Percentiles rank a stretch among this genome's conserved stretches.
phyloP scores from a whole-genome alignment of 2,113 vertebrate genomes.

The Eurypyga helias region DNA sequence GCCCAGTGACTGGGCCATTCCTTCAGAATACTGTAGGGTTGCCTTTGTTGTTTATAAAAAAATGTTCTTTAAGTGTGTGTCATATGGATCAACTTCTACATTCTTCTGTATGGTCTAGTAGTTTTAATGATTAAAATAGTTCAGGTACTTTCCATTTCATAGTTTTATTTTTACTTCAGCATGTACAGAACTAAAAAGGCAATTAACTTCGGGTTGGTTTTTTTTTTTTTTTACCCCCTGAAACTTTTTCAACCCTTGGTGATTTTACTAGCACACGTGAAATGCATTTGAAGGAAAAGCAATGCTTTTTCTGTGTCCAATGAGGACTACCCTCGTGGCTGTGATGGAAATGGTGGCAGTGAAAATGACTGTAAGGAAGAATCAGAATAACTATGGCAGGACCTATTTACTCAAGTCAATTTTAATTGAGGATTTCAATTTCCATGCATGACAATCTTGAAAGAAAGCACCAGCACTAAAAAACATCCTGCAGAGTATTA shows the following conservation, averaged over 20 bases:
- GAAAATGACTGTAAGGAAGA: neutral
- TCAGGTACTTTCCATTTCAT: slow-evolving; percentile 59
- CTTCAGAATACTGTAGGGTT: neutral
- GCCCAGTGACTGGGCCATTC: neutral
- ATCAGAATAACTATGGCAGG: neutral
- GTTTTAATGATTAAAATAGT: slow-evolving; percentile 56
- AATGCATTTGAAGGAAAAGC: neutral
- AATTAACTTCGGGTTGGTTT: neutral
- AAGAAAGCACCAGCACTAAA: neutral
- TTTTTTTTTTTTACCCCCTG: neutral
- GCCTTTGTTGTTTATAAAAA: neutral
- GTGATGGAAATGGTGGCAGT: neutral
- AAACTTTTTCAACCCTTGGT: neutral
- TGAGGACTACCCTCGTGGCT: neutral
- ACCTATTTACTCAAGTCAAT: neutral
- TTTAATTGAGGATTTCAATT: neutral
- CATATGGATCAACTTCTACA: slow-evolving; percentile 60
- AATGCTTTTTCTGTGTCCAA: neutral
- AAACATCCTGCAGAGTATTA: neutral
- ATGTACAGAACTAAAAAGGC: slow-evolving; percentile 2
- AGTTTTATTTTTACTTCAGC: slow-evolving; percentile 54
- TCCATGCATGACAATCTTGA: neutral
- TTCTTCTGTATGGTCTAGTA: slow-evolving; percentile 58
- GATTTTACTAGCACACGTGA: slow-evolving; percentile 8
- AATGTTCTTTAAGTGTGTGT: neutral